Percentiles rank a stretch among this genome's conserved stretches.
Conservation (phyloP, 2,797 vertebrate genomes). For the Carcharodon carcharias region DNA sequence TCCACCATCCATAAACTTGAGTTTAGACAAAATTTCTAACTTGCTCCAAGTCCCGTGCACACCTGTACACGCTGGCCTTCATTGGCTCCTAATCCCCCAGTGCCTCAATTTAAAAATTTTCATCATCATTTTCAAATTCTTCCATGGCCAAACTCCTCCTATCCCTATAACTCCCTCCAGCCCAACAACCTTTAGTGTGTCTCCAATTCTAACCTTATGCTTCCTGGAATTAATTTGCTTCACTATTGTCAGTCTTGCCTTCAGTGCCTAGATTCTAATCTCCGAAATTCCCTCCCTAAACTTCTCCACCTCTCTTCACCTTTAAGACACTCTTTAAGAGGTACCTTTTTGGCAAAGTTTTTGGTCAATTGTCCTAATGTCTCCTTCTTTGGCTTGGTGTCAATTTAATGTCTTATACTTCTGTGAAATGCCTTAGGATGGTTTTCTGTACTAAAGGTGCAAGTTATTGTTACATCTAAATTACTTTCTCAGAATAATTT, state of each 20-base stretch:
- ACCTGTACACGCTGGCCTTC: not conserved
- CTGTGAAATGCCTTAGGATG: no score
- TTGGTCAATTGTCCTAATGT: not conserved
- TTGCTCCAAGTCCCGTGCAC: not conserved
- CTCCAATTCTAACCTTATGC: not conserved
- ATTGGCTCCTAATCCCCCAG: not conserved
- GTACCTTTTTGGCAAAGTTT: not conserved
- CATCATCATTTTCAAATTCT: not conserved
- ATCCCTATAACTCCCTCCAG: not conserved
- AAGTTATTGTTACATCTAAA: not conserved
- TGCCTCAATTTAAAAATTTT: not conserved
- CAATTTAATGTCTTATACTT: not conserved
- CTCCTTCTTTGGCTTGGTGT: not conserved
- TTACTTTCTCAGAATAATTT: not conserved
- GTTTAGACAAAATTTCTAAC: not conserved
- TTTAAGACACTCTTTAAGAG: no score
- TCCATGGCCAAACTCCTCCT: not conserved
- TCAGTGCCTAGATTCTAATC: not conserved
- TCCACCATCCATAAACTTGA: not conserved
- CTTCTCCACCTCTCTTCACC: no score
- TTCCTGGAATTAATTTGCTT: not conserved
- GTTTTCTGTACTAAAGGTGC: not conserved
- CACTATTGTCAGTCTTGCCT: not conserved
- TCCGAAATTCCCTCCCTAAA: no score
- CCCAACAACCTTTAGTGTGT: not conserved